Evolutionary conservation across 2,113 vertebrate genomes (phyloP), one percentile per base, ranked within the genome.

Genomic region (Silurus glanis): DNA sequence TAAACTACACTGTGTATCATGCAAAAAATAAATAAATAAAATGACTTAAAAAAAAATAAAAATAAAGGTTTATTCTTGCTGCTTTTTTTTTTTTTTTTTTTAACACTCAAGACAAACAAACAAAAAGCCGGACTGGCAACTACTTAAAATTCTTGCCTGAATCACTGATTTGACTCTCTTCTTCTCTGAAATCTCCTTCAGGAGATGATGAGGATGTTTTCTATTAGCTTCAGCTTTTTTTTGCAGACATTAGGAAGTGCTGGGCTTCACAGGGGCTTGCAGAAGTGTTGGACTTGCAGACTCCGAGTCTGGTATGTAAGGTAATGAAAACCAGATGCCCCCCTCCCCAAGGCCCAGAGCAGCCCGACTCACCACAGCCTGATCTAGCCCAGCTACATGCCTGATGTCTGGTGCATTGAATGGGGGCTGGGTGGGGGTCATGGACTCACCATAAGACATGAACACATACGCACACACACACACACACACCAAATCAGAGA

Each of bases 281-380:
- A 95, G 95, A 95, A 95, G 96, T 93, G 47, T 69, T 87, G 85
- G 83, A 83, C 71, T 83, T 58, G 61, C 75, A 82, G 85, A 83
- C 82, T 85, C 75, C 19, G 75, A 87, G 78, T 83, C 84, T 87
- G 89, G 88, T 88, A 91, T 91, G 88, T 89, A 87, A 87, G 84
- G 72, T 91, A 91, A 91, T 91, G 80, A 87, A 89, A 89, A 87
- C 61, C 88, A 88, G 86, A 91, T 87, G 91, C 91, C 90, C 92
- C 37, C 90, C 83, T 87, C 84, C 82, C 83, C 56, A 72, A 85
- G 55, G 83, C 83, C 86, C 84, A 80, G 21, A 79, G 78, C 82
- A 84, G 87, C 86, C 89, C 83, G 80, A 91, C 89, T 79, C 72
- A 80, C 58, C 87, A 85, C 81, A 88, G 59, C 80, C 76, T 72